Conservation (phyloP, 2,888 invertebrate species). For the Chouioia cunea region DNA sequence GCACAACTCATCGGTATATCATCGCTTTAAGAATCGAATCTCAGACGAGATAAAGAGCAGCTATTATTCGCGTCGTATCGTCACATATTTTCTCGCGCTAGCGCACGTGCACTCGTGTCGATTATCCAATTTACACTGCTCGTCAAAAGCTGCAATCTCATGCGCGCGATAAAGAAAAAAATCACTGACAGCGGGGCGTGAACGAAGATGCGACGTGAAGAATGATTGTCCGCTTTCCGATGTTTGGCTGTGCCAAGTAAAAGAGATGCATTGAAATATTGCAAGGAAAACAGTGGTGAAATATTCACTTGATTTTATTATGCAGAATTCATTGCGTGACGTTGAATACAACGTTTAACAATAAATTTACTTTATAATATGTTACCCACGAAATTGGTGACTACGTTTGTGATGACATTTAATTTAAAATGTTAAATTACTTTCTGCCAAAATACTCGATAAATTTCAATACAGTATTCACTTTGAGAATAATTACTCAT, state of each 20-base stretch:
- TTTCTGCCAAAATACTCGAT: no score
- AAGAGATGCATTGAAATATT: constrained; percentile 1
- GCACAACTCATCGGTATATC: no score
- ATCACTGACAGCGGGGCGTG: neutral
- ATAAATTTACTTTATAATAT: no score
- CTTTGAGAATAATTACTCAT: no score
- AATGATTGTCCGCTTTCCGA: neutral
- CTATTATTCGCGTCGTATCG: no score
- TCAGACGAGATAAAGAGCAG: no score
- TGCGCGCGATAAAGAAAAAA: constrained; percentile 3
- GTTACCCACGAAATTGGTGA: no score
- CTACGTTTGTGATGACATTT: no score
- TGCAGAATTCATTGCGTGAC: neutral
- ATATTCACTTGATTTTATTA: constrained; percentile 16
- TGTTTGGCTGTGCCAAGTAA: constrained; percentile 7
- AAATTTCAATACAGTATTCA: no score
- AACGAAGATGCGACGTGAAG: constrained; percentile 4
- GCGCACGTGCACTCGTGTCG: constrained; percentile 11
- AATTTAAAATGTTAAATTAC: no score
- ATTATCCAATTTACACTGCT: constrained; percentile 34
- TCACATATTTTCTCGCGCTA: neutral
- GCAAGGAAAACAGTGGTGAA: constrained; percentile 20
- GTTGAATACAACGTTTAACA: no score
- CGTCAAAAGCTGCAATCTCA: constrained; percentile 26
- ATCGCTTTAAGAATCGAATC: no score